A percentile compares a stretch with the other conserved stretches of the same genome.
Conservation (phyloP, 2,797 vertebrate species). For the Ctenopoma kingsleyae region DNA sequence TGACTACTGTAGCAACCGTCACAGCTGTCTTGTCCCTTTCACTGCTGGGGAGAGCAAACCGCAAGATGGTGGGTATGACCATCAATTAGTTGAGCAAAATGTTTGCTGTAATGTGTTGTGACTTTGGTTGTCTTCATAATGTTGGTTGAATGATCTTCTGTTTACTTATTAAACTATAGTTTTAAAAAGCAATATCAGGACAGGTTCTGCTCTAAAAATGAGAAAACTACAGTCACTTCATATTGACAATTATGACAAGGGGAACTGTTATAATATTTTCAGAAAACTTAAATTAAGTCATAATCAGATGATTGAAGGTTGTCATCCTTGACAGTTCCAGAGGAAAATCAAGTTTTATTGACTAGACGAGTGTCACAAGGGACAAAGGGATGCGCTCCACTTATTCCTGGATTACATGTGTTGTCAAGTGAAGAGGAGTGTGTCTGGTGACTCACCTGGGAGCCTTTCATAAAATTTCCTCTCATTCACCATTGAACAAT, state of each 20-base stretch:
- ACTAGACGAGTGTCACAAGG: conserved; percentile 52
- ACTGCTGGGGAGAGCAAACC: conserved; percentile 83
- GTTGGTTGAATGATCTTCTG: conserved; percentile 1
- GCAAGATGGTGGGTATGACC: conserved; percentile 70
- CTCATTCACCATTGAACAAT: conserved; percentile 24
- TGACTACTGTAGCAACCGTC: conserved; percentile 80
- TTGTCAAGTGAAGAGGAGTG: conserved; percentile 53
- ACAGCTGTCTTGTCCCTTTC: conserved; percentile 80
- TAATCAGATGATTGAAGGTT: conserved; percentile 72
- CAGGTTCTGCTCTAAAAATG: neutral
- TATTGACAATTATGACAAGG: conserved; percentile 12
- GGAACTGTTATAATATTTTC: conserved; percentile 28
- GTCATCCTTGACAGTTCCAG: conserved; percentile 60
- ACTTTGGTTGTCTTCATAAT: neutral
- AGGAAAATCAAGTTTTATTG: conserved; percentile 72
- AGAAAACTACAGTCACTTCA: conserved; percentile 7
- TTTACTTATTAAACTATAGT: neutral
- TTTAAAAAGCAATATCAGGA: conserved; percentile 4
- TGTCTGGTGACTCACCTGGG: conserved; percentile 31
- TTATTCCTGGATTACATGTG: conserved; percentile 61
- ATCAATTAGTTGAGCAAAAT: conserved; percentile 49
- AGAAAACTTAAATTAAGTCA: conserved; percentile 63
- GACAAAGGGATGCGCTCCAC: conserved; percentile 59
- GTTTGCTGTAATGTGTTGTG: conserved; percentile 29
- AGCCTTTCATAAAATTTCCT: conserved; percentile 24